Evolutionary conservation across 2,888 invertebrate genomes (phyloP).

Genomic region (Crocallis elinguaria): DNA sequence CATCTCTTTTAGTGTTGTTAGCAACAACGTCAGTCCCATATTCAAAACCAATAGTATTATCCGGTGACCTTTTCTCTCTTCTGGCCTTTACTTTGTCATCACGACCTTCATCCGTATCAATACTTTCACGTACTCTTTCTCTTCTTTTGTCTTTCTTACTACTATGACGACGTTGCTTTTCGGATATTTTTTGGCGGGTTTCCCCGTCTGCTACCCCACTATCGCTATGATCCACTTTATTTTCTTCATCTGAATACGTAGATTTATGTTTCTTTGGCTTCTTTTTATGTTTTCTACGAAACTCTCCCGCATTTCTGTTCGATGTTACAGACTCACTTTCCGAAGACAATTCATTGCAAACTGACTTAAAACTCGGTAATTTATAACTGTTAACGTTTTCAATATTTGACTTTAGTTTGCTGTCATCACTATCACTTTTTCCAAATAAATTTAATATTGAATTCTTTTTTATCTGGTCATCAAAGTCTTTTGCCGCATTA

Average conservation of each 20-base stretch:
- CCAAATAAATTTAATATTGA: slow-evolving; percentile 74
- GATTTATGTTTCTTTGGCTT: slow-evolving; percentile 92
- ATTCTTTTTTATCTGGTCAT: slow-evolving; percentile 67
- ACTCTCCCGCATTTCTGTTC: slow-evolving; percentile 74
- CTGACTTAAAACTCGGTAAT: slow-evolving; percentile 58
- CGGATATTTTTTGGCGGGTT: slow-evolving; percentile 71
- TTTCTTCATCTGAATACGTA: slow-evolving; percentile 85
- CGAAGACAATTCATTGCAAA: slow-evolving; percentile 74
- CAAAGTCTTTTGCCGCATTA: slow-evolving; percentile 53
- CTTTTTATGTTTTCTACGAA: slow-evolving; percentile 92
- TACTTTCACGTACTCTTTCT: slow-evolving; percentile 83
- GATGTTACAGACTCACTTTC: slow-evolving; percentile 75
- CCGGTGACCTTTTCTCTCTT: slow-evolving; percentile 79
- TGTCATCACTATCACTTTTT: slow-evolving; percentile 78
- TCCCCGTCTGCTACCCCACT: slow-evolving; percentile 52
- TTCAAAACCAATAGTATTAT: slow-evolving; percentile 52
- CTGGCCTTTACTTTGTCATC: slow-evolving; percentile 85
- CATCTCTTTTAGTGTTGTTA: slow-evolving; percentile 86
- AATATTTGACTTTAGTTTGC: slow-evolving; percentile 65
- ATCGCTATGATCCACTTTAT: slow-evolving; percentile 68
- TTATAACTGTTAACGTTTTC: slow-evolving; percentile 69
- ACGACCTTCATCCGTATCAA: slow-evolving; percentile 73
- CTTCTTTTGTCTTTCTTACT: slow-evolving; percentile 86
- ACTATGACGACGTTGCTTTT: slow-evolving; percentile 80
- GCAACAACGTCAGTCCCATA: slow-evolving; percentile 53